These are phyloP conservation scores for Acronicta alni DNA, from an alignment of 2,888 invertebrate species.

Conservation along the genomic window DNA sequence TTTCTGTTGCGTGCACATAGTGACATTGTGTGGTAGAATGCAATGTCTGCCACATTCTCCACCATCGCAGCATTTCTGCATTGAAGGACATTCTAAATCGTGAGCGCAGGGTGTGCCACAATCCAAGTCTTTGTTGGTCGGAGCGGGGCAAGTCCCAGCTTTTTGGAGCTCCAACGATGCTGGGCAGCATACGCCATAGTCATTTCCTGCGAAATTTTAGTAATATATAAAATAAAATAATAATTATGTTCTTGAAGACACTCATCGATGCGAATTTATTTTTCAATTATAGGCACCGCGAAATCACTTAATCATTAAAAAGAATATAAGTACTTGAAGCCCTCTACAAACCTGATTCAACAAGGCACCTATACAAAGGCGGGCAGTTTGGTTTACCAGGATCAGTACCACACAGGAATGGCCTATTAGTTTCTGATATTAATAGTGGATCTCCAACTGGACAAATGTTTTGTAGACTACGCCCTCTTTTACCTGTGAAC, in stretches of 20 bases:
- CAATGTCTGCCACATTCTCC: conserved; percentile 93
- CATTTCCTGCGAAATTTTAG: conserved; percentile 90
- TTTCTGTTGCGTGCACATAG: conserved; percentile 94
- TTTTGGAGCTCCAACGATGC: conserved; percentile 93
- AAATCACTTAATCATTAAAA: no score
- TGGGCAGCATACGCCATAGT: conserved; percentile 96
- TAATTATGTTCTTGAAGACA: no score
- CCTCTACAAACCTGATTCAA: conserved; percentile 90
- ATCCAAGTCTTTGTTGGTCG: conserved; percentile 75
- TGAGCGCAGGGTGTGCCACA: conserved; percentile 93
- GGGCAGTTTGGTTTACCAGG: conserved; percentile 96
- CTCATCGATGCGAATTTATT: no score
- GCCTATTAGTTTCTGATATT: conserved; percentile 92
- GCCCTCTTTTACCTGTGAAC: conserved; percentile 91
- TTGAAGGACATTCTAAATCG: conserved; percentile 94
- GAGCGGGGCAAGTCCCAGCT: conserved; percentile 93
- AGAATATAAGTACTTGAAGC: no score
- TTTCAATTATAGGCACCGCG: no score
- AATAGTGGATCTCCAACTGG: conserved; percentile 93
- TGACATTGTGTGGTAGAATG: conserved; percentile 93
- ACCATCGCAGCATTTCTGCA: conserved; percentile 94
- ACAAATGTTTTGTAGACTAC: conserved; percentile 93
- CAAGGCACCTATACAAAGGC: conserved; percentile 94
- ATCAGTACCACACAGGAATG: conserved; percentile 94
- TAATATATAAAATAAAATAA: no score